Conservation (phyloP, 1,140 invertebrate genomes). For the Drosophila bipectinata region DNA sequence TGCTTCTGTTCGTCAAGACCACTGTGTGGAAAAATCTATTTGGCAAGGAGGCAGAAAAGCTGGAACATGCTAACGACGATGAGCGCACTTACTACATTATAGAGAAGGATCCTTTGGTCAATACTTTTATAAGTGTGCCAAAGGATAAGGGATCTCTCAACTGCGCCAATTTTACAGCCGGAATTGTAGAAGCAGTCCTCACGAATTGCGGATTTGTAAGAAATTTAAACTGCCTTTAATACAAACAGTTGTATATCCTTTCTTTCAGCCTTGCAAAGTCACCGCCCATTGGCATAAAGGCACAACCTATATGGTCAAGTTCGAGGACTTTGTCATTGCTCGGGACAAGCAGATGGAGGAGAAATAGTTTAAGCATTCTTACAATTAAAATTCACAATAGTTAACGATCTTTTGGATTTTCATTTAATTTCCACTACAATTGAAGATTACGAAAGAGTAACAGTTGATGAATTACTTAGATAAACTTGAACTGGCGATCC, state of each 20-base stretch:
- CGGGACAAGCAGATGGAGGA: slow-evolving; percentile 97
- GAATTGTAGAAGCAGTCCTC: slow-evolving; percentile 98
- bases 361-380: slow-evolving; percentile 82
- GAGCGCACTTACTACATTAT: slow-evolving; percentile 99
- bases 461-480: slow-evolving; percentile 63
- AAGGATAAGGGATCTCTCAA: slow-evolving; percentile 99
- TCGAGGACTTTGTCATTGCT: slow-evolving; percentile 96
- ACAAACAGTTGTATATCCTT: neutral
- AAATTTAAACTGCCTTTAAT: slow-evolving; percentile 80
- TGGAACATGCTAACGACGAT: slow-evolving; percentile 99
- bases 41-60: slow-evolving; percentile 98
- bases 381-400: neutral
- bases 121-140: slow-evolving; percentile 98
- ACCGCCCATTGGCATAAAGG: slow-evolving; percentile 99
- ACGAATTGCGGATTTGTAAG: slow-evolving; percentile 97
- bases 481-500: slow-evolving; percentile 88
- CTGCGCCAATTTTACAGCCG: slow-evolving; percentile 99
- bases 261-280: slow-evolving; percentile 95
- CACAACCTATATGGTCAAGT: slow-evolving; percentile 99
- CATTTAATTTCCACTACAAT: slow-evolving; percentile 59
- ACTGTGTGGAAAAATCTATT: slow-evolving; percentile 99
- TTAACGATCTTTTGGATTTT: slow-evolving; percentile 24
- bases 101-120: slow-evolving; percentile 98
- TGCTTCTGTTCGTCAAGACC: slow-evolving; percentile 97
- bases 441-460: slow-evolving; percentile 14